A percentile compares a stretch with the other conserved stretches of the same genome.
Evolutionary conservation across 2,113 vertebrate species (phyloP).

Genomic region (Sinocyclocheilus anshuiensis): DNA sequence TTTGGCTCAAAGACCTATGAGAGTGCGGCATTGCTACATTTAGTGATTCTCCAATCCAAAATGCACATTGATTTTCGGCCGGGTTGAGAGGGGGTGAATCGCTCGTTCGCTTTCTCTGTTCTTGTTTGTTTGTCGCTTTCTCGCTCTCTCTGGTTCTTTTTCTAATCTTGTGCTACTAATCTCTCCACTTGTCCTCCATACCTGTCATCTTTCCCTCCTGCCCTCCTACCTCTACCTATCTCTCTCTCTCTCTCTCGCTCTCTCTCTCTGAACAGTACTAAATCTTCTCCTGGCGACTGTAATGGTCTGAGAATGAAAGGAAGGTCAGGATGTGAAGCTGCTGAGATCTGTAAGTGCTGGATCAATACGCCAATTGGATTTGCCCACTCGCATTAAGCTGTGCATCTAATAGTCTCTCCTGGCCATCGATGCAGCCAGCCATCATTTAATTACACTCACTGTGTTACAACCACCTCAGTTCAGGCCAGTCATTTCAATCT

Average conservation of each 20-base stretch:
- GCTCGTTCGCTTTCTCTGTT: background rate
- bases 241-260: slow-evolving; percentile 40
- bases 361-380: slow-evolving; percentile 74
- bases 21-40: slow-evolving; percentile 17
- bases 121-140: slow-evolving; percentile 18
- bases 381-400: slow-evolving; percentile 70
- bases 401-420: slow-evolving; percentile 68
- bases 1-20: background rate
- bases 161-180: slow-evolving; percentile 20
- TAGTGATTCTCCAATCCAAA: slow-evolving; percentile 29
- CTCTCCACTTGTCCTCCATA: background rate
- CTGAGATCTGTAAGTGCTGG: slow-evolving; percentile 69
- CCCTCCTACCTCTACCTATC: background rate
- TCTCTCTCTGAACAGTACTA: slow-evolving; percentile 58
- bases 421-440: slow-evolving; percentile 58
- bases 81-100: background rate
- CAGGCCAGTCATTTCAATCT: slow-evolving; percentile 66
- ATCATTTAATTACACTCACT: slow-evolving; percentile 69
- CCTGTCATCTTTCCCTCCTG: background rate
- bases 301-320: slow-evolving; percentile 74
- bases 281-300: slow-evolving; percentile 64
- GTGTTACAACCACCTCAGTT: slow-evolving; percentile 56
- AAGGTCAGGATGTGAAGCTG: slow-evolving; percentile 69
- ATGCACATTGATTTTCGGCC: slow-evolving; percentile 34
- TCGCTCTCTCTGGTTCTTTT: background rate